A percentile compares a stretch with the other conserved stretches of the same genome.
These are phyloP conservation scores for Acridotheres tristis DNA, from an alignment of 2,797 vertebrate species.

Conservation along the genomic window DNA sequence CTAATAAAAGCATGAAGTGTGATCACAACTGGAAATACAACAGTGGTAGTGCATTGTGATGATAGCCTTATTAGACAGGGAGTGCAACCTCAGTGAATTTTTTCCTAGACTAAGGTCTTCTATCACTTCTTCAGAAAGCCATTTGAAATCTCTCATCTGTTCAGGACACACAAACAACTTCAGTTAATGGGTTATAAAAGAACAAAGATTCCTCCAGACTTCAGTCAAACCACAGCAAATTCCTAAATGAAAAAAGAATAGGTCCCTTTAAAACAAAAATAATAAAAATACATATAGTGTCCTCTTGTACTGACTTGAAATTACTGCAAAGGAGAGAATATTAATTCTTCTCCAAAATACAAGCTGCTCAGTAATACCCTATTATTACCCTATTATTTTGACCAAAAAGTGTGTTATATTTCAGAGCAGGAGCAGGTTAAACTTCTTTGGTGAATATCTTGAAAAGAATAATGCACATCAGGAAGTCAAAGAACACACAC, in stretches of 20 bases:
- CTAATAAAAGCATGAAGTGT: background rate
- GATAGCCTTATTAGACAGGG: background rate
- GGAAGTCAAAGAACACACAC: background rate
- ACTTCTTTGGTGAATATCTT: background rate
- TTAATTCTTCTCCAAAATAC: background rate
- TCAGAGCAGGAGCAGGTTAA: background rate
- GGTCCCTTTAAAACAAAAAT: background rate
- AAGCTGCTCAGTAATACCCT: background rate
- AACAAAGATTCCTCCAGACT: background rate
- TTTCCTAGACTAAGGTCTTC: background rate
- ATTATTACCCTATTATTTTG: background rate
- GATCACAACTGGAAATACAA: background rate
- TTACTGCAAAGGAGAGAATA: background rate
- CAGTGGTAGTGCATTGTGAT: background rate
- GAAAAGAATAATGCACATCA: background rate
- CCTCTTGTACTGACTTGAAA: background rate
- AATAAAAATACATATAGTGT: background rate
- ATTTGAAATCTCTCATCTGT: background rate
- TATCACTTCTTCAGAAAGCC: background rate
- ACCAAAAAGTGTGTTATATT: background rate
- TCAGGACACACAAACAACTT: background rate
- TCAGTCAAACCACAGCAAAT: background rate
- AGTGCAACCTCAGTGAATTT: background rate
- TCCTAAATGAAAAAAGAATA: background rate
- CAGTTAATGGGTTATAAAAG: background rate